phyloP scores from a whole-genome alignment of 2,888 invertebrate species.

The Liposcelis brunnea region DNA sequence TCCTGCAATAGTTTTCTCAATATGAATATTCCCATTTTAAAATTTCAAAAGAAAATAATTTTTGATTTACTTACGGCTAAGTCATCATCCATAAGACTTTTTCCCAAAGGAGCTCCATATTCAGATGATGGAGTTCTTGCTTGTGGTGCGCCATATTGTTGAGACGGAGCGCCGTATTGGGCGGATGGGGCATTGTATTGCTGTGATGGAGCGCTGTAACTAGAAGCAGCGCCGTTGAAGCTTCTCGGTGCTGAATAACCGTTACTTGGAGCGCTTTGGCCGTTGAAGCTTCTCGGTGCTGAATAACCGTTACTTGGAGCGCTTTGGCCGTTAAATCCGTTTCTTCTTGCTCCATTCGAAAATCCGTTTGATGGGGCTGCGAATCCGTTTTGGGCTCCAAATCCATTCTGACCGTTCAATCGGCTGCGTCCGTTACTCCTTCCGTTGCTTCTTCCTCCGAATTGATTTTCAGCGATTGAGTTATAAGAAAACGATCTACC shows the following conservation, averaged over 20 bases:
- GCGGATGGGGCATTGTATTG: constrained; percentile 8
- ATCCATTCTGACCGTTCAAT: not conserved
- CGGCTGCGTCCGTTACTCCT: not conserved
- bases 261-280: not conserved
- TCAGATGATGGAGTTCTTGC: constrained; percentile 8
- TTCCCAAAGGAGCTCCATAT: constrained; percentile 11
- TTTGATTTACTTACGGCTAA: constrained; percentile 4
- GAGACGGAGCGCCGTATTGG: constrained; percentile 11
- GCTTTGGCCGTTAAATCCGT: too few relatives aligned
- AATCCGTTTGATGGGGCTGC: not conserved
- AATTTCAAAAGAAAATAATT: too few relatives aligned
- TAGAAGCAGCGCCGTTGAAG: not conserved
- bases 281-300: not conserved
- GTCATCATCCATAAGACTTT: not conserved
- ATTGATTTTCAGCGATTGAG: not conserved
- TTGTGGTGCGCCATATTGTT: constrained; percentile 10
- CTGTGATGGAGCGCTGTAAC: constrained; percentile 9
- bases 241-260: not conserved
- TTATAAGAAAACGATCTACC: not conserved
- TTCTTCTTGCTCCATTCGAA: too few relatives aligned
- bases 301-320: not conserved
- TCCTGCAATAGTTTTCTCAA: too few relatives aligned
- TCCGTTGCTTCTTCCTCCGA: not conserved
- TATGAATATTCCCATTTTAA: too few relatives aligned
- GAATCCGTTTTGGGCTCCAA: not conserved